A percentile compares a stretch with the other conserved stretches of the same genome.
Evolutionary conservation across 2,797 vertebrate species (phyloP).

Genomic region (Zenarchopterus dispar): DNA sequence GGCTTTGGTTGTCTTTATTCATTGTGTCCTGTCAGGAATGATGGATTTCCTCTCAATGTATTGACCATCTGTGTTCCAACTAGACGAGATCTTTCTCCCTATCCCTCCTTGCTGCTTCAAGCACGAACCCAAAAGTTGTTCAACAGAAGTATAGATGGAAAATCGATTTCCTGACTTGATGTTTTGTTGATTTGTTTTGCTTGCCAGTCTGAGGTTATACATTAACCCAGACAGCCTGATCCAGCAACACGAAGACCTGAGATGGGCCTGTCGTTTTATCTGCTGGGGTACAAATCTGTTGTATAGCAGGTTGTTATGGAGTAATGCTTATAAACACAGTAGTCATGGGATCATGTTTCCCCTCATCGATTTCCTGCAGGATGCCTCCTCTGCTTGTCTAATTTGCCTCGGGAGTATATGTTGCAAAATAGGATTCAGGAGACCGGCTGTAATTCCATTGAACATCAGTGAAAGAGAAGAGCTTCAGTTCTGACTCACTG

Average conservation of each 20-base stretch:
- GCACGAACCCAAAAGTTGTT: constrained; percentile 36
- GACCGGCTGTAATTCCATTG: constrained; percentile 19
- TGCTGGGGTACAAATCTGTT: constrained; percentile 9
- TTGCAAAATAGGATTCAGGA: constrained; percentile 32
- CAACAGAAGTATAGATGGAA: constrained; percentile 37
- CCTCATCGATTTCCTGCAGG: constrained; percentile 9
- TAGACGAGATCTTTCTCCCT: neutral
- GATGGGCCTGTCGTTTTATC: constrained; percentile 17
- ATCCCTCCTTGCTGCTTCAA: constrained; percentile 9
- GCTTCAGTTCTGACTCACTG: constrained; percentile 55
- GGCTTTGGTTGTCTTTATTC: constrained; percentile 49
- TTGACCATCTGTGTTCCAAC: constrained; percentile 57
- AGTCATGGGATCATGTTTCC: constrained; percentile 32
- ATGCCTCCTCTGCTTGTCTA: constrained; percentile 41
- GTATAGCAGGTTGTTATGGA: constrained; percentile 12
- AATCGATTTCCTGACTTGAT: constrained; percentile 50
- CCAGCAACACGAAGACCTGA: constrained; percentile 1
- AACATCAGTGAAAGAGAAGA: constrained; percentile 14
- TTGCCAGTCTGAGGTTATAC: constrained; percentile 30
- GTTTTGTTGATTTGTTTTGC: constrained; percentile 35
- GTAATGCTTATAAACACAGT: neutral
- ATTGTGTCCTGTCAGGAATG: constrained; percentile 69
- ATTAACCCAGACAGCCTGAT: constrained; percentile 62
- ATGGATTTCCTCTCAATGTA: constrained; percentile 69
- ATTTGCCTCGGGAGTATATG: constrained; percentile 39